These are phyloP conservation scores for Dendropsophus ebraccatus DNA, from an alignment of 2,113 vertebrate species.

Conservation along the genomic window DNA sequence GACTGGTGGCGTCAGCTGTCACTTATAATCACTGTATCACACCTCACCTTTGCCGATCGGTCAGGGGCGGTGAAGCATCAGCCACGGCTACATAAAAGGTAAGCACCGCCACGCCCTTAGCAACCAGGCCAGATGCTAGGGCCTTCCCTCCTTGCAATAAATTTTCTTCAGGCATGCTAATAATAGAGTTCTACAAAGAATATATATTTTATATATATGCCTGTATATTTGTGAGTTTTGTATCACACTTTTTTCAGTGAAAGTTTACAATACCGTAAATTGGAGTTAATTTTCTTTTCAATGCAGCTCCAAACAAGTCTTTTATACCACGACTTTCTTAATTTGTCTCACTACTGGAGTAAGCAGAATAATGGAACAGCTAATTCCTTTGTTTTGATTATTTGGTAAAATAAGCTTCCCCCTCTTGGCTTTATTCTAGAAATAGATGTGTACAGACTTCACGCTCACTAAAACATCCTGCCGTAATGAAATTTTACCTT, in stretches of 20 bases:
- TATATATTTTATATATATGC: too few species aligned
- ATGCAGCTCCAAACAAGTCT: not conserved
- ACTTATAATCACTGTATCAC: too few species aligned
- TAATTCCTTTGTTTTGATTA: slow-evolving; percentile 41
- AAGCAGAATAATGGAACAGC: slow-evolving; percentile 30
- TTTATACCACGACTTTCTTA: not conserved
- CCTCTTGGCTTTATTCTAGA: slow-evolving; percentile 34
- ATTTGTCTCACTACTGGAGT: slow-evolving; percentile 21
- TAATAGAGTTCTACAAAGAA: too few species aligned
- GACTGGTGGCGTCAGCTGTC: too few species aligned
- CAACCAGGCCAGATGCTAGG: too few species aligned
- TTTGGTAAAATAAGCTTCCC: slow-evolving; percentile 40
- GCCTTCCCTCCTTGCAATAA: too few species aligned
- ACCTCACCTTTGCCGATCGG: too few species aligned
- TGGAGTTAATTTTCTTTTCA: not conserved
- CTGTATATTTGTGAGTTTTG: not conserved
- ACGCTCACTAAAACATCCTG: slow-evolving; percentile 55
- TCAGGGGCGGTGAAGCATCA: too few species aligned
- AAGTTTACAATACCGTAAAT: not conserved
- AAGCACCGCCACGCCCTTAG: too few species aligned
- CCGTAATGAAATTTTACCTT: slow-evolving; percentile 51
- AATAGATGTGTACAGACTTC: slow-evolving; percentile 40
- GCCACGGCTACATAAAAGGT: too few species aligned
- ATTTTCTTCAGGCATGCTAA: too few species aligned
- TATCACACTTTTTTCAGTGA: not conserved